phyloP scores from a whole-genome alignment of 2,113 vertebrate genomes.

The Sterrhoptilus dennistouni region DNA sequence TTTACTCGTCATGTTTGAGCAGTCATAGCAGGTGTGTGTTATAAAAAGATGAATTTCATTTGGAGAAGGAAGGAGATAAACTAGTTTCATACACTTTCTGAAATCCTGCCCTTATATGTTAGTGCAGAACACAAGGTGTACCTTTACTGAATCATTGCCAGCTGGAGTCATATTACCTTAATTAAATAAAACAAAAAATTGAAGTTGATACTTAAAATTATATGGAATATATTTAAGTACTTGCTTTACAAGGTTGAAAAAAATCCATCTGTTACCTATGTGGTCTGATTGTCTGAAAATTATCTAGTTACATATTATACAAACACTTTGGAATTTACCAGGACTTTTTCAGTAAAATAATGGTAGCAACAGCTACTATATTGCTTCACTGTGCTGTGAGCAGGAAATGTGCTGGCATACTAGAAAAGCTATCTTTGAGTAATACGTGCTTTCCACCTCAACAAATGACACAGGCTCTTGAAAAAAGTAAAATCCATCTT shows the following conservation, averaged over 20 bases:
- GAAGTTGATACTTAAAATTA: background rate
- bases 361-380: conserved; percentile 6
- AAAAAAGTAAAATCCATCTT: conserved; percentile 11
- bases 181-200: background rate
- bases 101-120: background rate
- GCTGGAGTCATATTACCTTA: background rate
- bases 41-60: background rate
- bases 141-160: background rate
- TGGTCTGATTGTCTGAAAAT: conserved; percentile 33
- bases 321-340: background rate
- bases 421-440: conserved; percentile 11
- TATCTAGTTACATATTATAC: background rate
- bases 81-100: background rate
- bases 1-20: background rate
- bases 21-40: background rate
- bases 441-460: background rate
- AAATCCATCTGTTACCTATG: background rate
- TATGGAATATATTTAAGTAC: background rate
- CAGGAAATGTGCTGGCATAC: background rate
- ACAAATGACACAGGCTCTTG: background rate
- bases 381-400: background rate
- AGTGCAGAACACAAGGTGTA: background rate
- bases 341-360: conserved; percentile 20
- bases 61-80: background rate
- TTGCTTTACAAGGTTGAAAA: background rate